Conservation (phyloP, 2,113 vertebrate genomes). For the Monarcha castaneiventris region DNA sequence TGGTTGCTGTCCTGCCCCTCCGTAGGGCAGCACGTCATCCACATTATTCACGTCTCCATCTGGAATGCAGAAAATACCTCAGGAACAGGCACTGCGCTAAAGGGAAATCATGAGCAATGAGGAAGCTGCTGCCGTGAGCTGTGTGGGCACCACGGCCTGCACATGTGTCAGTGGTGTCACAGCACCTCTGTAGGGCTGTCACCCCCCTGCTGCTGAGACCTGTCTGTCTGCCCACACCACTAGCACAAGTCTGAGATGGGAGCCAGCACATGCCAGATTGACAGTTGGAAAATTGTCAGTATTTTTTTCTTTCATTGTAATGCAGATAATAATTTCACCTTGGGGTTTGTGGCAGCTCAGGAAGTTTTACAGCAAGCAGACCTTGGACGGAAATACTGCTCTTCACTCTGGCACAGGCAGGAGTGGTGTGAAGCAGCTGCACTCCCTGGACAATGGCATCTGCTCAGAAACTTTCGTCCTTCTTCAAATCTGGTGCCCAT, state of each 20-base stretch:
- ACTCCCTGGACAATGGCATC: not conserved
- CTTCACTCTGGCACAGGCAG: not conserved
- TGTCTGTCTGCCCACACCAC: not conserved
- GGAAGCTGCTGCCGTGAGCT: fast-evolving
- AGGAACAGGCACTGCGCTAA: not conserved
- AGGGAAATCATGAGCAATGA: fast-evolving
- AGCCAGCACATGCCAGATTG: not conserved
- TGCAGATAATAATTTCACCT: not conserved
- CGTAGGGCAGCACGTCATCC: not conserved
- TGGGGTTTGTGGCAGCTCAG: not conserved
- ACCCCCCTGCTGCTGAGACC: not conserved
- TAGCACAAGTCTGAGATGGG: not conserved
- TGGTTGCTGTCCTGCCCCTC: not conserved
- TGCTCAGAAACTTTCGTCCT: not conserved
- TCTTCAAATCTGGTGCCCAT: not conserved
- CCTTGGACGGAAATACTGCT: not conserved
- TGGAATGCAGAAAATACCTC: not conserved
- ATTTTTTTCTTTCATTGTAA: not conserved
- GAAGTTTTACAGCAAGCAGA: not conserved
- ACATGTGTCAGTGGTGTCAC: fast-evolving
- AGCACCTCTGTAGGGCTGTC: not conserved
- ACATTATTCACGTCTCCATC: not conserved
- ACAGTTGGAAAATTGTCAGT: not conserved
- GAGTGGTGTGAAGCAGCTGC: fast-evolving
- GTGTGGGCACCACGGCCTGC: fast-evolving